These are phyloP conservation scores for Clusia tigrina DNA, from an alignment of 2,888 invertebrate species.

Conservation along the genomic window DNA sequence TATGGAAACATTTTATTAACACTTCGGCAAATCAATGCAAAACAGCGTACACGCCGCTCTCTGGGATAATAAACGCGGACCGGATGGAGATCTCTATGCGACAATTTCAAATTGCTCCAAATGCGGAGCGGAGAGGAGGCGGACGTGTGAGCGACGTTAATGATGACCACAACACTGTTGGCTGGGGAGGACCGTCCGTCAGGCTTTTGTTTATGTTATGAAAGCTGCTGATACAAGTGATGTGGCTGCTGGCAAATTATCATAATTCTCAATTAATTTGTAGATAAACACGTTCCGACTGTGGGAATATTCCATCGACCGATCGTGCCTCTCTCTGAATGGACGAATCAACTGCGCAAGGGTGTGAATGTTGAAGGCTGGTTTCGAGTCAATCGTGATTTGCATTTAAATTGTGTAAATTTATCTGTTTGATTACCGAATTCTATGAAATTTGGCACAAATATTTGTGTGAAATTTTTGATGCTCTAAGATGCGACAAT, in stretches of 20 bases:
- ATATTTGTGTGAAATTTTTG: slow-evolving; percentile 5
- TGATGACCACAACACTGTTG: too few relatives aligned
- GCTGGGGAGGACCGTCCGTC: neutral
- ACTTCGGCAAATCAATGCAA: slow-evolving; percentile 26
- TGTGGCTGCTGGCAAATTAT: slow-evolving; percentile 15
- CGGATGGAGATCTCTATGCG: too few relatives aligned
- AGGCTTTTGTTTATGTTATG: neutral
- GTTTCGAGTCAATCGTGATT: slow-evolving; percentile 9
- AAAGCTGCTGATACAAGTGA: slow-evolving; percentile 1
- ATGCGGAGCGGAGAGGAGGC: neutral
- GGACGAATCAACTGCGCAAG: too few relatives aligned
- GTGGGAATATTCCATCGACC: slow-evolving; percentile 33
- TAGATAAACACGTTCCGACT: neutral
- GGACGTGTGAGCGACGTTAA: neutral
- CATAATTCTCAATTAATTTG: slow-evolving; percentile 13
- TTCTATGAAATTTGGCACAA: neutral
- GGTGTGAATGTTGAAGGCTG: neutral
- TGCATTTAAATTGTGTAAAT: slow-evolving; percentile 22
- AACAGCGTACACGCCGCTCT: too few relatives aligned
- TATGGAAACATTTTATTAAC: slow-evolving; percentile 46
- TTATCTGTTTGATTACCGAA: slow-evolving; percentile 11
- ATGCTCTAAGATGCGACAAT: neutral
- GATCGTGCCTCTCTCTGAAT: too few relatives aligned
- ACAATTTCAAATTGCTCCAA: too few relatives aligned
- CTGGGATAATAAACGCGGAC: neutral